Base-by-base conservation (phyloP, 2,888 invertebrate species). In the Napeogenes sylphis region DNA sequence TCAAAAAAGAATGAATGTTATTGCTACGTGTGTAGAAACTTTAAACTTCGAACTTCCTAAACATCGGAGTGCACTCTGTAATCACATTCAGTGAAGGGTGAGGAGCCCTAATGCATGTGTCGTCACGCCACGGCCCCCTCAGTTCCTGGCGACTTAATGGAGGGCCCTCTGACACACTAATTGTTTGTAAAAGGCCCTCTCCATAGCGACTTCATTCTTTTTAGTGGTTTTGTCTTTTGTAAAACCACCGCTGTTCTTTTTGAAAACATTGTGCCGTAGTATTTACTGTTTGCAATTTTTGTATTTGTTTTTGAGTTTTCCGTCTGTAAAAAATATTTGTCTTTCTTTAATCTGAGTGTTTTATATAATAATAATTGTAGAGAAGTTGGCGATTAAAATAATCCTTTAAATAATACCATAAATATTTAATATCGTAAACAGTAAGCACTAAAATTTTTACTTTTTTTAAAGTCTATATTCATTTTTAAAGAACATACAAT, bases 91-190 rank as follows among this genome's bases (percentile, higher is more conserved):
- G 68, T 68, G 71, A 75, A 75, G 79, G 71, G 72, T 70, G 76
- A 75, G 74, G 74, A 74, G 75, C 81, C 83, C 81, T 80, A 82
- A 84, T 84, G 82, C 83, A 83, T 85, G 84, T 81, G 76, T 75
- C 80, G 82, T 81, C 84, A 83, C 78, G 82, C 75, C 76, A 69
- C 69, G 71, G 70, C 66, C 56, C 69, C 67, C 74, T 71, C 71
- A 77, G 78, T 77, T 77, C 79, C 79, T 82, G 83, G 79, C 82
- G 83, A 79, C 82, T 83, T 80, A 83, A 84, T 82, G 77, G 78
- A 87, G 83, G 74, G 76, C 79, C 74, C 83, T 85, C 70, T 69
- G 70, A 74, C 73, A 71, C 75, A 74, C 75, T 83, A 83, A 84
- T 85, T 85, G 82, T 83, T 81, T 80, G 76, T 77, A 81, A 84